A percentile compares a stretch with the other conserved stretches of the same genome.
These are phyloP conservation scores for Odobenus rosmarus DNA, from an alignment of 2,113 vertebrate genomes.

Conservation along the genomic window DNA sequence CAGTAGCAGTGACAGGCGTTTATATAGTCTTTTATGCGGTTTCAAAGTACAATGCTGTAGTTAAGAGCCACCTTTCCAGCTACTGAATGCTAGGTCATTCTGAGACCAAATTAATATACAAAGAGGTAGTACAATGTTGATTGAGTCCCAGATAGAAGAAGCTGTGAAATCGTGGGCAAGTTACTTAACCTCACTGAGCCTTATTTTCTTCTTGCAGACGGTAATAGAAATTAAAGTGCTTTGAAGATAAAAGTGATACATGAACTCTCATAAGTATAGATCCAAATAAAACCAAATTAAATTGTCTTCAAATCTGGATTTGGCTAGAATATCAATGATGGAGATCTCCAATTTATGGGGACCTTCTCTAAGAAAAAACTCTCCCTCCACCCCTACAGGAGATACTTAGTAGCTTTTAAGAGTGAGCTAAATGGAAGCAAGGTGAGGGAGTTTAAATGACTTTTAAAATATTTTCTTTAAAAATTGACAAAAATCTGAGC, in stretches of 20 bases:
- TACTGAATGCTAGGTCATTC: slow-evolving; percentile 18
- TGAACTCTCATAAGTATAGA: background rate
- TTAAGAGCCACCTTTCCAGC: background rate
- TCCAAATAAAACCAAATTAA: slow-evolving; percentile 37
- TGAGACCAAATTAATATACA: background rate
- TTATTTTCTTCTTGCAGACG: background rate
- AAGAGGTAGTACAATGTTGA: background rate
- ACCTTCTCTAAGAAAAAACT: slow-evolving; percentile 24
- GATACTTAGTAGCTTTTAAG: background rate
- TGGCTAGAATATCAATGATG: background rate
- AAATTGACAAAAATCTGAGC: background rate
- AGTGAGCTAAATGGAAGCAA: slow-evolving; percentile 21
- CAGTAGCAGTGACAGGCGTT: background rate
- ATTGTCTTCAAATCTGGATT: slow-evolving; percentile 13
- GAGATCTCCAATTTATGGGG: background rate
- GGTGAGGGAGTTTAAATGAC: background rate
- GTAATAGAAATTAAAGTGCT: slow-evolving; percentile 50
- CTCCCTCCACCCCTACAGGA: background rate
- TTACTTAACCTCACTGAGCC: background rate
- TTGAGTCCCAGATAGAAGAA: background rate
- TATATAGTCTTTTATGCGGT: background rate
- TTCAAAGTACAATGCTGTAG: background rate
- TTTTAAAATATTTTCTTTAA: slow-evolving; percentile 33
- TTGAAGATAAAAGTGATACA: slow-evolving; percentile 29
- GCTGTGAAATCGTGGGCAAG: background rate